A percentile compares a stretch with the other conserved stretches of the same genome.
Evolutionary conservation across 1,140 invertebrate species (phyloP).

Genomic region (Aphelinus certus): DNA sequence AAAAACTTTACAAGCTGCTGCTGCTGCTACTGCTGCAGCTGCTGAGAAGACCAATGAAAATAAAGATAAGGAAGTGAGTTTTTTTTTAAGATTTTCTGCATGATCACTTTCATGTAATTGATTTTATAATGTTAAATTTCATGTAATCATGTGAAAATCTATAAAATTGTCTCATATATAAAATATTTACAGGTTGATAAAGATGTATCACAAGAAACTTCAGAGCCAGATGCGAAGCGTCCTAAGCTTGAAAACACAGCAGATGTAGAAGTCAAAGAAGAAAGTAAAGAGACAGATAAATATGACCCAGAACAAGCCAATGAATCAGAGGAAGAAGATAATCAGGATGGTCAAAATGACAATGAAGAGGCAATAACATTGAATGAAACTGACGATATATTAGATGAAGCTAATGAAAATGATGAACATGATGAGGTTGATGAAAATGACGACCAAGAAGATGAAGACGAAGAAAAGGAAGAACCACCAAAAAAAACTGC

Average conservation of each 20-base stretch:
- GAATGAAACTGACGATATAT: conserved; percentile 34
- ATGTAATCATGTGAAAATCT: background rate
- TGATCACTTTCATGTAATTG: conserved; percentile 6
- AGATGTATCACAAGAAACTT: conserved; percentile 34
- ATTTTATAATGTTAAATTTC: conserved; percentile 1
- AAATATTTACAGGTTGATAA: conserved; percentile 42
- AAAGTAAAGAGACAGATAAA: conserved; percentile 54
- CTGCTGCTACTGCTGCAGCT: conserved; percentile 43
- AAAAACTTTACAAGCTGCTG: conserved; percentile 51
- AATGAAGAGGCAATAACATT: conserved; percentile 29
- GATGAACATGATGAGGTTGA: conserved; percentile 40
- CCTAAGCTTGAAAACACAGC: conserved; percentile 41
- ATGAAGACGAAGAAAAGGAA: conserved; percentile 52
- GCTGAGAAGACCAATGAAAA: conserved; percentile 28
- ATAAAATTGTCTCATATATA: conserved; percentile 12
- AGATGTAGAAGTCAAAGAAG: conserved; percentile 39
- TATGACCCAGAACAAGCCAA: conserved; percentile 42
- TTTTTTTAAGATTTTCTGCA: conserved; percentile 15
- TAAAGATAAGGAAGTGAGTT: conserved; percentile 39
- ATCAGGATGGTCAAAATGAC: conserved; percentile 28
- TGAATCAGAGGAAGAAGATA: conserved; percentile 47
- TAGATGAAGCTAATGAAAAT: conserved; percentile 35
- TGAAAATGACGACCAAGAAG: conserved; percentile 47
- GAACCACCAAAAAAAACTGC: conserved; percentile 20
- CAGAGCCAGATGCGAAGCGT: conserved; percentile 43